Evolutionary conservation across 2,888 invertebrate species (phyloP), one percentile per base, ranked within the genome.

Genomic region (Catocala nupta): DNA sequence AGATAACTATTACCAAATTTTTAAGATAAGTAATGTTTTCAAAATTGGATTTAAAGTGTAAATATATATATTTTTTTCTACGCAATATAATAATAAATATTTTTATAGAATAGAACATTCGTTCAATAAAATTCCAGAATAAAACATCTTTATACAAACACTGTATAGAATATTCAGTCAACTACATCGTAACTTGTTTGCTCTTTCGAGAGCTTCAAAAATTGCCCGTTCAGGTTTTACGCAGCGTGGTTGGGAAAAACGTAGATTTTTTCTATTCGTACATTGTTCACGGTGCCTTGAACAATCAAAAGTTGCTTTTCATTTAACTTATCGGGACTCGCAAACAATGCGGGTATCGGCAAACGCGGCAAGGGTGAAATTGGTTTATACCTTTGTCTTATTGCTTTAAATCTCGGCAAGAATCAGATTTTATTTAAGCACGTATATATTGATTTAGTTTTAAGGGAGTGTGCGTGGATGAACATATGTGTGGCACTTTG

Each of bases 251-350:
- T 62, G 34, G 12, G 7, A 53, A 62, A 55, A 52, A 45, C 39
- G 42, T 39, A 47, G 48, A 47, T 53, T 62, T 61, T 77, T 75
- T 70, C 65, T 69, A 63, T 78, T 55, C 68, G 71, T 73, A 68
- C 77, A 77, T 78, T 81, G 80, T 81, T 81, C 74, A 76, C 65
- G 75, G 79, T 72, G 65, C 72, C 70, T 75, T 67, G 75, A 76
- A 78, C 88, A 89, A 88, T 89, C 88, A 86, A 87, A 88, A 90
- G 85, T 89, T 87, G 84, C 85, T 85, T 89, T 89, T 85, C 87
- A 87, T 89, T 90, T 86, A 89, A 88, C 85, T 88, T 88, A 87
- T 87, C 78, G 69, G 68, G 70, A 68, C 68, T 71, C 66, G 68
- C 79, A 81, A 87, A 88, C 86, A 84, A 86, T 83, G 85, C 74